phyloP scores from a whole-genome alignment of 1,140 invertebrate genomes.

The Zaprionus inermis region DNA sequence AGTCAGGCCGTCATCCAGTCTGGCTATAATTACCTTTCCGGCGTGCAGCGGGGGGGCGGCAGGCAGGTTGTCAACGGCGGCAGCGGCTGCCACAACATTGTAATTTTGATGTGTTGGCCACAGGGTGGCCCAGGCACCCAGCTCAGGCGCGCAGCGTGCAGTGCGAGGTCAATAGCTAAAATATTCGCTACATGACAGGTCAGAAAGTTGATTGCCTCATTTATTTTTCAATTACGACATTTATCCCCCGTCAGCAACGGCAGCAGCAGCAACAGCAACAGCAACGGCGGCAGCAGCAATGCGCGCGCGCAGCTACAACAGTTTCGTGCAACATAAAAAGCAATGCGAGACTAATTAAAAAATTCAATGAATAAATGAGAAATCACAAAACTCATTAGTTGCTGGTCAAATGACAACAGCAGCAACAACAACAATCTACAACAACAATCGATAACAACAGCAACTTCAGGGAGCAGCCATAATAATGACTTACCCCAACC shows the following conservation, averaged over 20 bases:
- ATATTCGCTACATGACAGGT: slow-evolving; percentile 79
- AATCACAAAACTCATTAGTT: slow-evolving; percentile 80
- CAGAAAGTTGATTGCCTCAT: slow-evolving; percentile 81
- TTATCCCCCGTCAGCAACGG: slow-evolving; percentile 58
- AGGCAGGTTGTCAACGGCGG: slow-evolving; percentile 19
- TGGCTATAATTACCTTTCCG: slow-evolving; percentile 73
- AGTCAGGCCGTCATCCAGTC: slow-evolving; percentile 9
- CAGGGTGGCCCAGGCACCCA: slow-evolving; percentile 4
- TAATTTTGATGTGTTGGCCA: slow-evolving; percentile 68
- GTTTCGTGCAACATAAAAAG: slow-evolving; percentile 52
- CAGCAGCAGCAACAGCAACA: slow-evolving; percentile 18
- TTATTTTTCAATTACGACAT: slow-evolving; percentile 83
- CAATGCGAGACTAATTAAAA: slow-evolving; percentile 76
- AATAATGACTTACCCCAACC: slow-evolving; percentile 44
- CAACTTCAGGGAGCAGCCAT: slow-evolving; percentile 16
- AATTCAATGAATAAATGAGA: slow-evolving; percentile 79
- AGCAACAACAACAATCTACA: slow-evolving; percentile 40
- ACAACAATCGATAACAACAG: slow-evolving; percentile 36
- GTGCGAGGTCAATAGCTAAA: slow-evolving; percentile 72
- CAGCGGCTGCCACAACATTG: slow-evolving; percentile 72
- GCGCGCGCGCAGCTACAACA: slow-evolving; percentile 9
- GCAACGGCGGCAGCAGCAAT: slow-evolving; percentile 3
- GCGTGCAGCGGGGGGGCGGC: neutral
- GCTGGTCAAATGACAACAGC: slow-evolving; percentile 61
- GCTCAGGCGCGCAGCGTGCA: neutral